A percentile compares a stretch with the other conserved stretches of the same genome.
Evolutionary conservation across 92 coral and sea anemone genomes (phyloP).

Genomic region (Siderastrea siderea): DNA sequence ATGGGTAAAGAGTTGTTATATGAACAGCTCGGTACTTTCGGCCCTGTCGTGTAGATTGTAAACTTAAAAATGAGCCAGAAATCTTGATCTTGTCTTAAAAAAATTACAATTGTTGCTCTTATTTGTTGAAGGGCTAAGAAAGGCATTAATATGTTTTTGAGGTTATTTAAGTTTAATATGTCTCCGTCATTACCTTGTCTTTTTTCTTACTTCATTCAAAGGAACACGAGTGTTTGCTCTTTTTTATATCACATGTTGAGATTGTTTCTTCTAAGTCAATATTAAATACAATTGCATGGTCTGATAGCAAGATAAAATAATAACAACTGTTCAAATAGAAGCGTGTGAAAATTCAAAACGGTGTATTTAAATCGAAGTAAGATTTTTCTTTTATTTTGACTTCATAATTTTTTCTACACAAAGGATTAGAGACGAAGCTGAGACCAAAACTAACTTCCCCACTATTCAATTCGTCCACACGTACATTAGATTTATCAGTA

Average conservation of each 20-base stretch:
- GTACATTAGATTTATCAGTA: no score
- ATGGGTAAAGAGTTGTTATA: background rate
- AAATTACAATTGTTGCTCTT: background rate
- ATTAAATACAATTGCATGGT: background rate
- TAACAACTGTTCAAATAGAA: slow-evolving; percentile 3
- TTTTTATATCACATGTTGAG: background rate
- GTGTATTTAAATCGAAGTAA: background rate
- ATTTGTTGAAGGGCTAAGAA: no score
- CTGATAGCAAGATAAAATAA: background rate
- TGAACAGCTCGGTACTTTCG: background rate
- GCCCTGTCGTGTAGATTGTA: background rate
- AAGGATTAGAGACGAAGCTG: no score
- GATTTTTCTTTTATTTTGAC: background rate
- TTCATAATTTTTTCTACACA: background rate
- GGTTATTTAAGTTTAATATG: background rate
- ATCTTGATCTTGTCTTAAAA: background rate
- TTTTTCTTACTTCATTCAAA: slow-evolving; percentile 4
- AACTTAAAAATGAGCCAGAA: background rate
- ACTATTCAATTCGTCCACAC: no score
- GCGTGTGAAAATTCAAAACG: background rate
- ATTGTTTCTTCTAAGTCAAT: slow-evolving; percentile 1
- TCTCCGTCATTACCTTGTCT: background rate
- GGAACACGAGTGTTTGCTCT: background rate
- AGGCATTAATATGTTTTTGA: no score
- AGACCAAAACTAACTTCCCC: no score